Conservation (phyloP, 1,140 invertebrate genomes). For the Saccostrea glomerata region DNA sequence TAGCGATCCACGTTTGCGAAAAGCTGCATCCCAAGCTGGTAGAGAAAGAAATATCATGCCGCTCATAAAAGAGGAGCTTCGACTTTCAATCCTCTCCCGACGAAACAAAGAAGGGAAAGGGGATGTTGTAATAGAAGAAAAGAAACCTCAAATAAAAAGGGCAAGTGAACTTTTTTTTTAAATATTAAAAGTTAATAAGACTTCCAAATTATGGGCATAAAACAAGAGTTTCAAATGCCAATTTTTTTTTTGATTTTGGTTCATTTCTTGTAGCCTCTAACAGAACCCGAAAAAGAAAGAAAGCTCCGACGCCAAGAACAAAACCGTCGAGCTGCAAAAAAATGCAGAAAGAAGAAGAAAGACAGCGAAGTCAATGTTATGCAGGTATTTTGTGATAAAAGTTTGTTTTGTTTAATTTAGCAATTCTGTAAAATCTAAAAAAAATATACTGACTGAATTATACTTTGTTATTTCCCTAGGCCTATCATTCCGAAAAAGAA, state of each 20-base stretch:
- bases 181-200: background rate
- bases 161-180: background rate
- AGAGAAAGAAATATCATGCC: constrained; percentile 6
- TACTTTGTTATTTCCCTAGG: background rate
- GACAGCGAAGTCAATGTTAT: constrained; percentile 22
- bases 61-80: constrained; percentile 46
- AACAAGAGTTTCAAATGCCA: no score
- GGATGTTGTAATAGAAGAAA: constrained; percentile 42
- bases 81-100: constrained; percentile 41
- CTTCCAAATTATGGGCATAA: background rate
- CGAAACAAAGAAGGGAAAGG: constrained; percentile 31
- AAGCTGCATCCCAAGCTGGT: constrained; percentile 7
- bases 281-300: constrained; percentile 29
- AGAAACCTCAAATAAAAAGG: constrained; percentile 40
- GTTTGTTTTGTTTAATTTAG: background rate
- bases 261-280: constrained; percentile 3
- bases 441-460: background rate
- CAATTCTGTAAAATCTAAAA: no score
- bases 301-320: constrained; percentile 47
- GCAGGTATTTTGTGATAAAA: constrained; percentile 11
- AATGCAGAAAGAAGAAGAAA: constrained; percentile 49
- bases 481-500: constrained; percentile 21
- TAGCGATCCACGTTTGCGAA: constrained; percentile 6
- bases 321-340: constrained; percentile 45
- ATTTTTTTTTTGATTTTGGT: no score